Evolutionary conservation across 2,797 vertebrate genomes (phyloP).

Genomic region (Sarcophilus harrisii): DNA sequence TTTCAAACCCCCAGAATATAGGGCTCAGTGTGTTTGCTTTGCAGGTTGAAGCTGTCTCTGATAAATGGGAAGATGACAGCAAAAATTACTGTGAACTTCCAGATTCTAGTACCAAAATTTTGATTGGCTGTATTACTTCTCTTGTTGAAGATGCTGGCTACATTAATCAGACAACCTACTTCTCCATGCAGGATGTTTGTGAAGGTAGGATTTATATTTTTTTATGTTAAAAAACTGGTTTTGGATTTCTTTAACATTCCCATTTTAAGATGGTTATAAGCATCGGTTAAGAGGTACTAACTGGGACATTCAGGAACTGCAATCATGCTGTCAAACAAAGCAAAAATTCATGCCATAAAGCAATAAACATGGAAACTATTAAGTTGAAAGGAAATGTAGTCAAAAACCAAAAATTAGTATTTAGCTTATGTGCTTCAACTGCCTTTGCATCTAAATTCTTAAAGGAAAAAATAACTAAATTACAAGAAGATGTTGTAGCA

Average conservation of each 20-base stretch:
- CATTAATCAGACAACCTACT: conserved; percentile 93
- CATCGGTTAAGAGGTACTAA: not conserved
- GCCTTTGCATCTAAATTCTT: not conserved
- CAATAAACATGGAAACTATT: not conserved
- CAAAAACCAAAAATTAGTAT: not conserved
- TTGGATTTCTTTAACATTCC: not conserved
- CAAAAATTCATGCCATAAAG: not conserved
- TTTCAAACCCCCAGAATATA: not conserved
- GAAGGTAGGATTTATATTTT: conserved; percentile 86
- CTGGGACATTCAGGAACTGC: not conserved
- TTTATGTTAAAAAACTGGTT: not conserved
- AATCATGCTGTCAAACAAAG: not conserved
- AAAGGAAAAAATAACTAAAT: not conserved
- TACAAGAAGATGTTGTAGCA: not conserved
- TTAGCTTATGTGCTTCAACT: not conserved
- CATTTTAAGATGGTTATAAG: not conserved
- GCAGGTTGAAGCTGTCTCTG: conserved; percentile 89
- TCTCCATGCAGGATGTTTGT: conserved; percentile 87
- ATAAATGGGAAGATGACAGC: conserved; percentile 87
- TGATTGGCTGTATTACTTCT: conserved; percentile 94
- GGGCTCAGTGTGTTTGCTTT: conserved; percentile 49
- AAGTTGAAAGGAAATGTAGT: not conserved
- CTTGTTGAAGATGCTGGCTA: conserved; percentile 87
- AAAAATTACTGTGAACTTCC: conserved; percentile 62
- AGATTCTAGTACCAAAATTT: conserved; percentile 83